Conservation (phyloP, 2,888 invertebrate species). For the Ochropacha duplaris region DNA sequence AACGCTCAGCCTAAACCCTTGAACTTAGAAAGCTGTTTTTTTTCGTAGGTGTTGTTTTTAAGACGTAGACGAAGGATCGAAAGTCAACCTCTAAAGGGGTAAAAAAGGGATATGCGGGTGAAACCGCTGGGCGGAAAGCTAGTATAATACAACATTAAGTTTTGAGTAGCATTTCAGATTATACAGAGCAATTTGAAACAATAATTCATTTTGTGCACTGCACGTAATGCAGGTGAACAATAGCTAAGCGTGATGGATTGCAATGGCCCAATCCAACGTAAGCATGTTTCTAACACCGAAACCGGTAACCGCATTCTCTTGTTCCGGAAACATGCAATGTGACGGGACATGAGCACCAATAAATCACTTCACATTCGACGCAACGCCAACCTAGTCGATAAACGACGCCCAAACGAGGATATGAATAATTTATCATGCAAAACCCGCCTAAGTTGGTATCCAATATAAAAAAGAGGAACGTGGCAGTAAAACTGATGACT, state of each 20-base stretch:
- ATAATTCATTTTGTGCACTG: background rate
- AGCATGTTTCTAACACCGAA: background rate
- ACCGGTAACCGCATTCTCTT: slow-evolving; percentile 4
- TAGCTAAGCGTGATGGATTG: background rate
- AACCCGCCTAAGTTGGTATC: slow-evolving; percentile 29
- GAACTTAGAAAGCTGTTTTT: too few species aligned
- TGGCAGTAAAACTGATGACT: slow-evolving; percentile 21
- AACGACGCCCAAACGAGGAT: slow-evolving; percentile 37
- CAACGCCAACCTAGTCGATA: slow-evolving; percentile 38
- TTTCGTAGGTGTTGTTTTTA: too few species aligned
- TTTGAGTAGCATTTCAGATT: background rate
- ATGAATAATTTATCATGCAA: slow-evolving; percentile 54
- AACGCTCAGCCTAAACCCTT: too few species aligned
- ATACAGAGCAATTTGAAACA: background rate
- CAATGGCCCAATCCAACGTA: background rate
- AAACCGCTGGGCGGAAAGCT: too few species aligned
- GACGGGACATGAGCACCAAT: slow-evolving; percentile 24
- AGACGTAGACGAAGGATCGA: too few species aligned
- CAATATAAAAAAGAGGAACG: slow-evolving; percentile 29
- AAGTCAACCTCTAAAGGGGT: too few species aligned
- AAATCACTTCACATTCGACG: slow-evolving; percentile 43
- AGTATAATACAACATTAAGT: too few species aligned
- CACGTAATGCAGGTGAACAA: background rate
- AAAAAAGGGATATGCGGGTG: too few species aligned
- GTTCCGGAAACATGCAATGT: slow-evolving; percentile 25